Percentiles rank a stretch among this genome's conserved stretches.
Conservation (phyloP, 2,888 invertebrate species). For the Eupithecia tripunctaria region DNA sequence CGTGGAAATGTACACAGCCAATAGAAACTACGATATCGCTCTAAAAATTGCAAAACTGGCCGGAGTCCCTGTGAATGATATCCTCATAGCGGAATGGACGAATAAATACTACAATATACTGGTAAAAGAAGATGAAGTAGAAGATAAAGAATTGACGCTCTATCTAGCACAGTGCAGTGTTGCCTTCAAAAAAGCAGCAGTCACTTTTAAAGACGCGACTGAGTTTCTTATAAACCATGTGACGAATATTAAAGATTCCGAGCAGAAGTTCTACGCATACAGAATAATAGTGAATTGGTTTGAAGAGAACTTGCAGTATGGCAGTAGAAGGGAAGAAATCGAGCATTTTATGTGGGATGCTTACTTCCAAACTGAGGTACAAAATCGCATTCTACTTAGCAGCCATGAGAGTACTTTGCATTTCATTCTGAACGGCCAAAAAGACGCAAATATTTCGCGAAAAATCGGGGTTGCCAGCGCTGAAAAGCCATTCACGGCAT, state of each 20-base stretch:
- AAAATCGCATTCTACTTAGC: slow-evolving; percentile 62
- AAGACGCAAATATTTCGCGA: slow-evolving; percentile 61
- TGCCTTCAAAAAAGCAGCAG: slow-evolving; percentile 85
- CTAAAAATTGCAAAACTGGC: slow-evolving; percentile 83
- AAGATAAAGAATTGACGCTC: slow-evolving; percentile 71
- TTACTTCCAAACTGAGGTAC: slow-evolving; percentile 67
- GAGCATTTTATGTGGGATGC: slow-evolving; percentile 80
- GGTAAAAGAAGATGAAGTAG: slow-evolving; percentile 59
- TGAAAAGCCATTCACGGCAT: slow-evolving; percentile 70
- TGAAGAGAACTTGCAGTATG: slow-evolving; percentile 72
- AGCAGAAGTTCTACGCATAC: slow-evolving; percentile 82
- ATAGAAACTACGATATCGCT: slow-evolving; percentile 83
- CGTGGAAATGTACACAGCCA: slow-evolving; percentile 79
- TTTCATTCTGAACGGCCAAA: slow-evolving; percentile 71
- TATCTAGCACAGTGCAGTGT: slow-evolving; percentile 86
- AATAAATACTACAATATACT: slow-evolving; percentile 74
- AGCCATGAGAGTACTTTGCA: slow-evolving; percentile 69
- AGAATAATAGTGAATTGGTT: slow-evolving; percentile 80
- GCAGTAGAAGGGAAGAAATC: slow-evolving; percentile 68
- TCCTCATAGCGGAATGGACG: slow-evolving; percentile 83
- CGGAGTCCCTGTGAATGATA: slow-evolving; percentile 77
- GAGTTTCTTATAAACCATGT: slow-evolving; percentile 86
- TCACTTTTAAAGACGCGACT: slow-evolving; percentile 86
- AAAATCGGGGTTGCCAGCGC: slow-evolving; percentile 61
- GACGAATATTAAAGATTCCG: slow-evolving; percentile 70